These are phyloP conservation scores for Okapia johnstoni DNA, from an alignment of 2,113 vertebrate species.

Conservation along the genomic window DNA sequence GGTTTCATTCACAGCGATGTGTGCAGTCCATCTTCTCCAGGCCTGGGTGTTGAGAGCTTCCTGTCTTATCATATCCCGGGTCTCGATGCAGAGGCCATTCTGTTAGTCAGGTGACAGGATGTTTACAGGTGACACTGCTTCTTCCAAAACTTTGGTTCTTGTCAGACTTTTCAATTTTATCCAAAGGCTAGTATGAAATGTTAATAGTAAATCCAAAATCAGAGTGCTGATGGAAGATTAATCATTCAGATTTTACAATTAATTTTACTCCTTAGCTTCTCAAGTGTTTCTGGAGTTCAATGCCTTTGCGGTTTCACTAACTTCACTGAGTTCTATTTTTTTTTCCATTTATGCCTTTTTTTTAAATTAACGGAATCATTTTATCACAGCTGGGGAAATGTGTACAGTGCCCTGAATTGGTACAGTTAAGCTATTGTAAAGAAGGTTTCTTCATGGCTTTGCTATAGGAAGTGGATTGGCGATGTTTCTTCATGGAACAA, in stretches of 20 bases:
- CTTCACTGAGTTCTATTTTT: neutral
- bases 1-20: neutral
- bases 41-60: neutral
- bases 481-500: neutral
- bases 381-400: neutral
- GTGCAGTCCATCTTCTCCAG: neutral
- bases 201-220: neutral
- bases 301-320: neutral
- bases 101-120: neutral
- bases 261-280: neutral
- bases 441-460: neutral
- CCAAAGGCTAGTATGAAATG: neutral
- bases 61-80: neutral
- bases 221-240: neutral
- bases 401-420: slow-evolving; percentile 1
- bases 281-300: neutral
- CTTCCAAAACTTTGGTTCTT: neutral
- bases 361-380: neutral
- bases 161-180: neutral
- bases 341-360: neutral
- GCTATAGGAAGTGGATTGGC: no score
- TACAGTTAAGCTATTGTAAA: neutral
- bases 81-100: neutral
- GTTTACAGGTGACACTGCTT: slow-evolving; percentile 22
- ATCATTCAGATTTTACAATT: neutral